Evolutionary conservation across 2,888 invertebrate species (phyloP), one percentile per base, ranked within the genome.

Genomic region (Formica aserva): DNA sequence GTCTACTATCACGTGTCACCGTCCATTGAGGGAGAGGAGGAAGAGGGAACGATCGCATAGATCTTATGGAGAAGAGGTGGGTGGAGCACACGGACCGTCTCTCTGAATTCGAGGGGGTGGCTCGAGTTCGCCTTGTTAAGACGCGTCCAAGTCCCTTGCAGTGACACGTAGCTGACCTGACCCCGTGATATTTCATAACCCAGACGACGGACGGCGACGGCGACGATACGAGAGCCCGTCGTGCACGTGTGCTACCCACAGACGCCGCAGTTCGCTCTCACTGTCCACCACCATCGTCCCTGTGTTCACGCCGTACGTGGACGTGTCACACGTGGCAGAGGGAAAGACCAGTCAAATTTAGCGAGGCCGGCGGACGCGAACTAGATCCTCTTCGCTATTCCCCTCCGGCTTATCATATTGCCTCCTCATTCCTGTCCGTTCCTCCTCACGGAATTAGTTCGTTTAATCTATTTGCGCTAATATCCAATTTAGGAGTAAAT

Each of bases 101-200:
- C 29, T 80, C 78, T 82, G 86, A 87, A 91, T 88, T 90, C 86
- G 55, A 86, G 84, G 86, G 87, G 85, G 85, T 75, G 87, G 82
- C 84, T 86, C 77, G 86, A 83, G 87, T 91, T 88, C 83, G 81
- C 85, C 91, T 90, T 87, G 91, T 91, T 91, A 89, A 86, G 86
- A 87, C 85, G 86, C 76, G 84, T 69, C 65, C 87, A 65, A 83
- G 81, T 85, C 76, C 88, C 85, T 83, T 74, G 80, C 89, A 67
- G 84, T 85, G 86, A 85, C 89, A 82, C 84, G 83, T 86, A 85
- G 85, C 83, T 72, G 83, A 86, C 86, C 86, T 82, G 87, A 90
- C 89, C 90, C 80, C 75, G 85, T 87, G 89, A 89, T 90, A 90
- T 90, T 90, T 90, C 90, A 90, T 88, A 87, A 83, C 71, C 87